Evolutionary conservation across 1,140 invertebrate species (phyloP), one percentile per base, ranked within the genome.

Genomic region (Caerostris extrusa): DNA sequence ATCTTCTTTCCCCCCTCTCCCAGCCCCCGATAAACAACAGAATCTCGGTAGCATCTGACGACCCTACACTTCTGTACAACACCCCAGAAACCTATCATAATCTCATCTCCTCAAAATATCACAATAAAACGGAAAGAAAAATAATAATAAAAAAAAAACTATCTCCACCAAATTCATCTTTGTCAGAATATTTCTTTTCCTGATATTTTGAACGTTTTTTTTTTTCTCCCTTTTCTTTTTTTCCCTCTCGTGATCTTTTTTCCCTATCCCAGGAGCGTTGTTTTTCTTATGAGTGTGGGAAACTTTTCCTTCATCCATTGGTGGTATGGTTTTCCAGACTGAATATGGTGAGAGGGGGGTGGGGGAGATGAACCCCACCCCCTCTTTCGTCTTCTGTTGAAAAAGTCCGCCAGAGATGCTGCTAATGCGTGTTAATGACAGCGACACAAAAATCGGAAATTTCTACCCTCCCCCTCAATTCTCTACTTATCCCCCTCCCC

Each of bases 381-480:
- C 3, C 53, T 77, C 8, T 4, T 34, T 50, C 7, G 50, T 50
- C 3, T 5, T 10, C 34, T n/a, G 14, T 8, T 19, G 7, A 77
- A 34, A 4, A 71, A 71, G 50, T 8, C 3, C 7, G 69, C n/a
- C 3, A 4, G 8, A 34, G 34, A 8, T 83, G 7, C 55, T 58
- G 3, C 14, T 83, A 83, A 83, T 83, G 82, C 14, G 82, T 83
- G 82, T 83, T 83, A 83, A 83, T 83, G 82, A 83, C 55, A 83
- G 55, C 4, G 56, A 34, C 55, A 58, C 12, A 58, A 58, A 83
- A 83, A 8, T 50, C 71, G 50, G 34, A 3, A 12, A 50, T 50
- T 77, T 77, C 53, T 4, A 4, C 3, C 71, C 34, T 34, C 34
- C 34, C 2, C 34, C 34, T 34, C 34, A 34, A 34, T 5, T 5